These are phyloP conservation scores for Drosophila anceps DNA, from an alignment of 2,888 invertebrate genomes.

Conservation along the genomic window DNA sequence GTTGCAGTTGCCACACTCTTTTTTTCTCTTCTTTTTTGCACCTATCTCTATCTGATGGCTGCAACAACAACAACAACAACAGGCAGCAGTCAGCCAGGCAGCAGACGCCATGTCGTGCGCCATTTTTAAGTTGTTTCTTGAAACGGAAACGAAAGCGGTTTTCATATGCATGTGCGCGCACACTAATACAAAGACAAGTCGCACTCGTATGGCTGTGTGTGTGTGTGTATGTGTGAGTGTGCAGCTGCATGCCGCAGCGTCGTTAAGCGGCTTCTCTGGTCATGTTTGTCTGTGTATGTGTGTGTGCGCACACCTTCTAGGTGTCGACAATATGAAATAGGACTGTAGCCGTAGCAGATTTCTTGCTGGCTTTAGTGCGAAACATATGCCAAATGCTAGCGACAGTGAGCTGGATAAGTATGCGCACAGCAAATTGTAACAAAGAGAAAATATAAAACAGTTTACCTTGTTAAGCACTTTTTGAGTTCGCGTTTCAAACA, in stretches of 20 bases:
- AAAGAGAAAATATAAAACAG: neutral
- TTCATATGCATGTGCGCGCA: slow-evolving; percentile 74
- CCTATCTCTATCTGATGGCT: slow-evolving; percentile 74
- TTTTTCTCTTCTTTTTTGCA: slow-evolving; percentile 75
- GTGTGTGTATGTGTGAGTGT: slow-evolving; percentile 24
- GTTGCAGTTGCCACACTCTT: slow-evolving; percentile 57
- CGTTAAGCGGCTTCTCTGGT: slow-evolving; percentile 51
- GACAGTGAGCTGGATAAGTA: slow-evolving; percentile 41
- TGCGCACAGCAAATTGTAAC: slow-evolving; percentile 21
- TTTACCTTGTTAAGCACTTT: slow-evolving; percentile 12
- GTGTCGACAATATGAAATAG: slow-evolving; percentile 75
- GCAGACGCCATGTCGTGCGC: slow-evolving; percentile 69
- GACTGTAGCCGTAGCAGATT: slow-evolving; percentile 58
- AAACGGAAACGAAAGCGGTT: slow-evolving; percentile 82
- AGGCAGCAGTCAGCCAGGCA: slow-evolving; percentile 32
- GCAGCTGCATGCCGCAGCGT: slow-evolving; percentile 38
- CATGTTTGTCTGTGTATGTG: slow-evolving; percentile 27
- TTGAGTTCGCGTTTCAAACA: slow-evolving; percentile 8
- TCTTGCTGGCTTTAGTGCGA: slow-evolving; percentile 45
- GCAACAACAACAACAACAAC: slow-evolving; percentile 20
- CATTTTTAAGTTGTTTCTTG: slow-evolving; percentile 77
- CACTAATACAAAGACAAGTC: slow-evolving; percentile 36
- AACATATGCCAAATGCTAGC: slow-evolving; percentile 49
- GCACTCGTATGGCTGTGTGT: neutral
- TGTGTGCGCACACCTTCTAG: slow-evolving; percentile 41